Evolutionary conservation across 2,888 invertebrate genomes (phyloP).

Genomic region (Sisyra terminalis): DNA sequence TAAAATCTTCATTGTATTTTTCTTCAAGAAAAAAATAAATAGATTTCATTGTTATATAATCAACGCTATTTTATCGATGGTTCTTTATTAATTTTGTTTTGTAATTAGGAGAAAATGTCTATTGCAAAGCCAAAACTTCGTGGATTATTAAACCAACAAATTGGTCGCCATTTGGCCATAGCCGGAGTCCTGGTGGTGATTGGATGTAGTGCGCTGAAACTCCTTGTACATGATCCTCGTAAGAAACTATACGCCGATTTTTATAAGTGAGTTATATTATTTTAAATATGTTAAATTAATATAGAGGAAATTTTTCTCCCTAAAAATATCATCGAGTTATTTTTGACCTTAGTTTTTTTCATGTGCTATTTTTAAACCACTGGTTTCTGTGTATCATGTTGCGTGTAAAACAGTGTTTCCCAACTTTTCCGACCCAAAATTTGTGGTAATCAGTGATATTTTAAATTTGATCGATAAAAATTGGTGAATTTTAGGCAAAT

Average conservation of each 20-base stretch:
- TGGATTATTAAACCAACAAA: slow-evolving; percentile 44
- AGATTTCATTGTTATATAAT: no score
- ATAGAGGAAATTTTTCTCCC: background rate
- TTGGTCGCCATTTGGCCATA: slow-evolving; percentile 38
- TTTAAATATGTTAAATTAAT: slow-evolving; percentile 4
- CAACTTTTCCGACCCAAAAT: no score
- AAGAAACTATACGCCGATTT: slow-evolving; percentile 50
- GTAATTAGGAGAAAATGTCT: slow-evolving; percentile 21
- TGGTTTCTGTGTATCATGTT: no score
- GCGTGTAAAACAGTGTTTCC: no score
- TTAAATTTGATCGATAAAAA: no score
- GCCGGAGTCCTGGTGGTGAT: slow-evolving; percentile 26
- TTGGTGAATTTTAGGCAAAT: no score
- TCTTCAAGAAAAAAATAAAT: no score
- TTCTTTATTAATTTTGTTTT: slow-evolving; percentile 12
- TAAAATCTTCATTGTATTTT: no score
- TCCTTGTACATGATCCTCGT: slow-evolving; percentile 32
- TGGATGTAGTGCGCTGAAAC: slow-evolving; percentile 30
- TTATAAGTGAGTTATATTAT: slow-evolving; percentile 44
- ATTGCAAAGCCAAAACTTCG: slow-evolving; percentile 48
- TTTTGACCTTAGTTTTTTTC: background rate
- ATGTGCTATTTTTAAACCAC: no score
- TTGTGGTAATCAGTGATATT: no score
- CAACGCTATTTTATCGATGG: no score
- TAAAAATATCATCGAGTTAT: background rate